Evolutionary conservation across 2,888 invertebrate genomes (phyloP), one percentile per base, ranked within the genome.

Genomic region (Papilio elwesi): DNA sequence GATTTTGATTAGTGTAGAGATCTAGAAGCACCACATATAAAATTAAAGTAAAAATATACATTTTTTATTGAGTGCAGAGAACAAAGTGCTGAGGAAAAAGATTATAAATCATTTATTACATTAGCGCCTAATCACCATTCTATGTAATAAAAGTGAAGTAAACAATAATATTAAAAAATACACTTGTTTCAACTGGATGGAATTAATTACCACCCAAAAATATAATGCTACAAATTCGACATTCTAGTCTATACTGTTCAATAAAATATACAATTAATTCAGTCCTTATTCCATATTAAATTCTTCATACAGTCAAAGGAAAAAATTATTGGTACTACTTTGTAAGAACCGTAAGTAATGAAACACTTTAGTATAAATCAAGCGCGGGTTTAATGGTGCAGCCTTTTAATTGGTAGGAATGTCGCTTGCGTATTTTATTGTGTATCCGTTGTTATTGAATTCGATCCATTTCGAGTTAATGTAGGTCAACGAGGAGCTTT

Each of bases 321-420:
- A 57, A 51, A 62, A 68, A 51, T n/a, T 10, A 1, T 68, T 13
- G 8, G 11, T 47, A 51, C 36, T 48, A 68, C 49, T 48, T 59
- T 68, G 51, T 62, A 48, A 51, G 68, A 9, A 51, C 59, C 68
- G 38, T 53, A 68, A 53, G 64, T 78, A 82, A 80, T 77, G 78
- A 82, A 82, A 82, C 81, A 78, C 80, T 79, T 80, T 80, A 78
- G 79, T 83, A 85, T 87, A 86, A 87, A 86, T 86, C 86, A 82
- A 82, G 81, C 80, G 82, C 81, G 78, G 82, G 80, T 76, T 83
- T 81, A 80, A 82, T 82, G 80, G 78, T 80, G 79, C 80, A 85
- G 84, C 74, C 70, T 79, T 81, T 83, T 86, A 86, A 86, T 84
- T 84, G 82, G 78, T 79, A 76, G 78, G 80, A 82, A 85, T 86